Conservation (phyloP, 1,140 invertebrate species). For the Phymorhynchus buccinoides region DNA sequence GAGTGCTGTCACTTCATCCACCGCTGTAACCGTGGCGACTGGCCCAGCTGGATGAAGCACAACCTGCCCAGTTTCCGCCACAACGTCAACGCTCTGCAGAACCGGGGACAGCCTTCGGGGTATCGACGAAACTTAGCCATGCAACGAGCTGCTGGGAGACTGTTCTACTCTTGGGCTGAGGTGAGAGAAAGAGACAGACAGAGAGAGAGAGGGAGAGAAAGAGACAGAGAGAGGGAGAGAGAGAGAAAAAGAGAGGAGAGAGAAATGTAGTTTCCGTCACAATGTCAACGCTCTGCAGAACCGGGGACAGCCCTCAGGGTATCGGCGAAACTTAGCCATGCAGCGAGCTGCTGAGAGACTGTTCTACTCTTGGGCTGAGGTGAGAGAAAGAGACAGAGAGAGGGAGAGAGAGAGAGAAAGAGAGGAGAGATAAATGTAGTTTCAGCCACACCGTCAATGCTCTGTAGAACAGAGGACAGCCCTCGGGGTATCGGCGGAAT, state of each 20-base stretch:
- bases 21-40: slow-evolving; percentile 96
- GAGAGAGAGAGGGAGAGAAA: too few relatives aligned
- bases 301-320: slow-evolving; percentile 74
- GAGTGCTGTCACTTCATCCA: slow-evolving; percentile 98
- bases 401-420: too few relatives aligned
- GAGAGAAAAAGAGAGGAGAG: too few relatives aligned
- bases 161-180: slow-evolving; percentile 98
- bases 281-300: slow-evolving; percentile 66
- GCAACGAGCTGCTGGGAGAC: slow-evolving; percentile 92
- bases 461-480: slow-evolving; percentile 68
- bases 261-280: slow-evolving; percentile 80
- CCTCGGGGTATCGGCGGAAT: slow-evolving; percentile 79
- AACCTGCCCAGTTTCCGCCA: slow-evolving; percentile 83
- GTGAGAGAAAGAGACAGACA: slow-evolving; percentile 76
- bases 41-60: slow-evolving; percentile 96
- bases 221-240: too few relatives aligned
- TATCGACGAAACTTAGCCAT: slow-evolving; percentile 84
- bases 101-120: slow-evolving; percentile 74
- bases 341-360: slow-evolving; percentile 91
- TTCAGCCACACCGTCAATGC: slow-evolving; percentile 75
- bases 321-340: slow-evolving; percentile 83
- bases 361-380: too few relatives aligned
- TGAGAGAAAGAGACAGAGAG: too few relatives aligned
- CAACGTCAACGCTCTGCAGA: slow-evolving; percentile 65
- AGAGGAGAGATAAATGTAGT: too few relatives aligned